phyloP scores from a whole-genome alignment of 1,140 invertebrate species.

The Choristoneura fumiferana region DNA sequence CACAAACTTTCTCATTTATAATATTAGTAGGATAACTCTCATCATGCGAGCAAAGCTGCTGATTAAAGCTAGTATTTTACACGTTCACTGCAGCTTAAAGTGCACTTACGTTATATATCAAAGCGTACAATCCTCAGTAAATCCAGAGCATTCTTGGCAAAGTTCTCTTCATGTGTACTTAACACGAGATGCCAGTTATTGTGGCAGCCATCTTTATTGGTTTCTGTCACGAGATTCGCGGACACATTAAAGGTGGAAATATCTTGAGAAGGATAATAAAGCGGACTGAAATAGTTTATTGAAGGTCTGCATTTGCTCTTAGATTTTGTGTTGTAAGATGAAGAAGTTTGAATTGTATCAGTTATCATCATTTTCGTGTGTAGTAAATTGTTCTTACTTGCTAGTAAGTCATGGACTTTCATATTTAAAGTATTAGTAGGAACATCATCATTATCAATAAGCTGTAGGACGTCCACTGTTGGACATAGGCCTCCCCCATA shows the following conservation, averaged over 20 bases:
- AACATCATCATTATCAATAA: too few species aligned
- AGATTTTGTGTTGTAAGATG: not conserved
- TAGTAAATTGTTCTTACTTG: not conserved
- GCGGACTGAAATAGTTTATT: not conserved
- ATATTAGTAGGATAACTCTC: too few species aligned
- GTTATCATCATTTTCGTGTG: not conserved
- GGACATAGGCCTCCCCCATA: too few species aligned
- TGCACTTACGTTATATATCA: not conserved
- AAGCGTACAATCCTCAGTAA: not conserved
- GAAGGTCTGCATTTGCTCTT: not conserved
- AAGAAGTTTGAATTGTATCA: not conserved
- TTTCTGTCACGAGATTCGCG: not conserved
- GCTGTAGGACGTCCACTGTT: too few species aligned
- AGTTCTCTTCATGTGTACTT: constrained; percentile 12
- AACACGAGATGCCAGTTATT: not conserved
- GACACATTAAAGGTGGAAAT: not conserved
- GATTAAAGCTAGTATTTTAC: not conserved
- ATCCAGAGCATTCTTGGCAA: not conserved
- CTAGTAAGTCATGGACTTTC: too few species aligned
- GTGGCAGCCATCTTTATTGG: not conserved
- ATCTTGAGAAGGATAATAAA: not conserved
- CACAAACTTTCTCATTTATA: too few species aligned
- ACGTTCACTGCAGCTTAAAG: not conserved
- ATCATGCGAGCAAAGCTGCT: not conserved
- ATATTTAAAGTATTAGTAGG: too few species aligned